Evolutionary conservation across 2,888 invertebrate genomes (phyloP).

Genomic region (Dastarcus helophoroides): DNA sequence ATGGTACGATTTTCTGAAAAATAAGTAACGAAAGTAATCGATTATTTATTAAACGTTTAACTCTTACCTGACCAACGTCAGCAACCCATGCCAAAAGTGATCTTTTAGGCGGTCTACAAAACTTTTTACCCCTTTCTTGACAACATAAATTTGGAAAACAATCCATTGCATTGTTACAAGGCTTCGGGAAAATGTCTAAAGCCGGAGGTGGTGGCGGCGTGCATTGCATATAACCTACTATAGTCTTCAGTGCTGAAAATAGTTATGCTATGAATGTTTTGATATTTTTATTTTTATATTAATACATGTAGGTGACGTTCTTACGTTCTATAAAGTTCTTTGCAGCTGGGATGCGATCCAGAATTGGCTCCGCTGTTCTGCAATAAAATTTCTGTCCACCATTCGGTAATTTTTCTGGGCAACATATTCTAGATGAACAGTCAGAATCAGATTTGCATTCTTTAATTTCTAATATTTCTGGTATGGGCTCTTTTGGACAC

Average conservation of each 20-base stretch:
- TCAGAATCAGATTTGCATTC: constrained; percentile 56
- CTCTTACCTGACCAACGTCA: constrained; percentile 45
- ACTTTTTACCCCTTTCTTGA: constrained; percentile 59
- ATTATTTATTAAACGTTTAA: constrained; percentile 1
- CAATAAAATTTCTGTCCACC: constrained; percentile 52
- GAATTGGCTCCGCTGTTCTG: constrained; percentile 54
- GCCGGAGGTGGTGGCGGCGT: constrained; percentile 56
- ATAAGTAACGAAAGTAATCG: constrained; percentile 8
- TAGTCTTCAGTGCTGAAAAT: constrained; percentile 30
- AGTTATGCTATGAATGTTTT: constrained; percentile 1
- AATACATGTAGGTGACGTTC: constrained; percentile 19
- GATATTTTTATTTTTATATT: constrained; percentile 4
- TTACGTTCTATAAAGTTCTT: constrained; percentile 53
- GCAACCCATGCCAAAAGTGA: constrained; percentile 56
- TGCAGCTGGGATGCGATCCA: constrained; percentile 51
- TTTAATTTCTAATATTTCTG: constrained; percentile 59
- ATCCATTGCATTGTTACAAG: constrained; percentile 58
- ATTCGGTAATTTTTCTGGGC: constrained; percentile 44
- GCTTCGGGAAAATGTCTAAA: constrained; percentile 58
- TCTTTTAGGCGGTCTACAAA: constrained; percentile 62
- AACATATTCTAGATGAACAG: constrained; percentile 66
- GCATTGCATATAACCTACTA: constrained; percentile 58
- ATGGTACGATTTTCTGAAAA: constrained; percentile 25
- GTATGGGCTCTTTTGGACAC: constrained; percentile 56
- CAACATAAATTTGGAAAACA: constrained; percentile 74